Evolutionary conservation across 2,888 invertebrate species (phyloP), one percentile per base, ranked within the genome.

Genomic region (Cacoxenus indagator): DNA sequence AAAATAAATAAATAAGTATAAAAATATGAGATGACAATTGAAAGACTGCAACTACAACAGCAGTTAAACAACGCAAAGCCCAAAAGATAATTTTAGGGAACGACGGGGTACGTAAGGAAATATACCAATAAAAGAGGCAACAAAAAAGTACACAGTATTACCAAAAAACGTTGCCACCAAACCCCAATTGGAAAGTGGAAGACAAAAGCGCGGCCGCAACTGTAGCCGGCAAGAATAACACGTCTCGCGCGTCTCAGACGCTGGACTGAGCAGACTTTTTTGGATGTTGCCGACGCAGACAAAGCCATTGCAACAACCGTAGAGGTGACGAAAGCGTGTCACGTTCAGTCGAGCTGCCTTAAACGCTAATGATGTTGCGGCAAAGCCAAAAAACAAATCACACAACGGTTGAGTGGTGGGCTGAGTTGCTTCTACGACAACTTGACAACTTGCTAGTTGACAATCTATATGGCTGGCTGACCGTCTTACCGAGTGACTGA

Each of bases 291-390:
- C 46, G 5, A 1, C 46, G 14, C 46, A 17, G 5, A 8, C 2
- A 46, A 2, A n/a, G 46, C 1, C 46, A 46, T n/a, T 26, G 55
- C n/a, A 26, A 11, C 26, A 9, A 6, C n/a, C 19, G 27, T 19
- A 26, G 55, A 55, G 55, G 55, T 55, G 55, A 55, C 55, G 55
- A 55, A 55, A 55, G 55, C 55, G 55, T 55, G 55, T 55, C 55
- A 55, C 55, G 55, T 55, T 55, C 27, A 55, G 27, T 27, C 11
- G n/a, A n/a, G 48, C n/a, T n/a, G n/a, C n/a, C n/a, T n/a, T n/a
- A 6, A 37, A 11, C 6, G 37, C 17, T 48, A 48, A 48, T 17
- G 48, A 8, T 17, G 37, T 11, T 37, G 37, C 37, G 2, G 5
- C 37, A 14, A 4, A 11, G 37, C 37, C 45, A 11, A 43, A 43